Conservation (phyloP, 1,140 invertebrate genomes). For the Globodera rostochiensis region DNA sequence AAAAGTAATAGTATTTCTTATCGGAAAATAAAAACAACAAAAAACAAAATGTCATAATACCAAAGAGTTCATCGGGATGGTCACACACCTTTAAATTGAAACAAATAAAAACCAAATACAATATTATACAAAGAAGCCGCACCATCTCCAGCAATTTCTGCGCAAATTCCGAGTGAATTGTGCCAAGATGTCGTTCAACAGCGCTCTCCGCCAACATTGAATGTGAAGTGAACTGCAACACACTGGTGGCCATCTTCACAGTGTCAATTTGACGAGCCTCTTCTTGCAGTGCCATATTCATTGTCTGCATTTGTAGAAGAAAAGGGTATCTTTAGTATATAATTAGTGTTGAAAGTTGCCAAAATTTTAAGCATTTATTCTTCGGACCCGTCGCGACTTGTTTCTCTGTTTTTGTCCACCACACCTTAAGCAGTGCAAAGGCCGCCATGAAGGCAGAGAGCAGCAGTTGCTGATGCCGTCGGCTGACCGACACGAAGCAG, state of each 20-base stretch:
- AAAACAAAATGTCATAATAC: background rate
- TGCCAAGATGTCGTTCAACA: background rate
- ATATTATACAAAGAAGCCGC: background rate
- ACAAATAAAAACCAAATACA: background rate
- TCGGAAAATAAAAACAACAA: background rate
- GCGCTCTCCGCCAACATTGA: background rate
- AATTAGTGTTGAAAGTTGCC: too few relatives aligned
- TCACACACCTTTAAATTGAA: background rate
- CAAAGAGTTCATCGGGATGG: background rate
- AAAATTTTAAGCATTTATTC: too few relatives aligned
- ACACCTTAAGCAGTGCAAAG: background rate
- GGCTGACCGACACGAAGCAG: constrained; percentile 3
- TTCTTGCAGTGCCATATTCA: constrained; percentile 8
- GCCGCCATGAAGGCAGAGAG: background rate
- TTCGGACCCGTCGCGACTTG: too few relatives aligned
- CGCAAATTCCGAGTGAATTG: constrained; percentile 6
- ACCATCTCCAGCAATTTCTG: background rate
- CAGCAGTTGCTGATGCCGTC: background rate
- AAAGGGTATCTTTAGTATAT: background rate
- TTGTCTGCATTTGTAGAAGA: background rate
- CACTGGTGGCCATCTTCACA: background rate
- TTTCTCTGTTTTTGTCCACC: background rate
- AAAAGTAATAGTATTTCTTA: background rate
- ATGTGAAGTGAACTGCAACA: background rate
- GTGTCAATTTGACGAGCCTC: constrained; percentile 1